Evolutionary conservation across 2,113 vertebrate genomes (phyloP), one percentile per base, ranked within the genome.

Genomic region (Varanus salvator): DNA sequence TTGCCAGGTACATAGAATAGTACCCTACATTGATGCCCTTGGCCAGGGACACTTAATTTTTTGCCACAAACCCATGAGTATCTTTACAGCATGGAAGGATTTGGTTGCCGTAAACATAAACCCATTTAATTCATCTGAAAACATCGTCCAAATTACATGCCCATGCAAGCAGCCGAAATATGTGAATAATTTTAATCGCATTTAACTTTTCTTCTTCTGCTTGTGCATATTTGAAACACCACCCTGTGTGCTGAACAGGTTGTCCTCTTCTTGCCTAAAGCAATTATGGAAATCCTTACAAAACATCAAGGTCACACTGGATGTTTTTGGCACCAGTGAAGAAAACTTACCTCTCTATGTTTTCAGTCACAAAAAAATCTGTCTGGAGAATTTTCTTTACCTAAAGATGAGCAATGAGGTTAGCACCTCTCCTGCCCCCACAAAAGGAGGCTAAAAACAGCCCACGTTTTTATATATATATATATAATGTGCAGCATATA

Each of bases 241-340:
- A 29, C 34, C 68, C 71, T 83, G 2, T 75, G 27, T 25, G 31
- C 34, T 31, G 80, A 76, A 87, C 64, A 80, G 29, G 34, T 48
- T 89, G 87, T 52, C 87, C 80, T 83, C 64, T 57, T 64, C 80
- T 89, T 89, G 80, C 69, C 80, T 89, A 74, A 74, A 75, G 80
- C 34, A 89, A 83, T 83, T 89, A 89, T 83, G 80, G 29, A 75
- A 88, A 83, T 89, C 8, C 14, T 60, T 89, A 48, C 54, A 29
- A 64, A 82, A 74, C 34, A 75, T 74, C 80, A 89, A 75, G 87
- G 87, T 83, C 69, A 83, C 31, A 25, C 15, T 83, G 69, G 52
- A 74, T 75, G 38, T 60, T 44, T 48, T 72, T 83, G 87, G 71
- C 68, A 83, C n/a, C 54, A 57, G 82, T 72, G 54, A 88, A n/a